Evolutionary conservation across 2,888 invertebrate species (phyloP).

Genomic region (Pammene aurita): DNA sequence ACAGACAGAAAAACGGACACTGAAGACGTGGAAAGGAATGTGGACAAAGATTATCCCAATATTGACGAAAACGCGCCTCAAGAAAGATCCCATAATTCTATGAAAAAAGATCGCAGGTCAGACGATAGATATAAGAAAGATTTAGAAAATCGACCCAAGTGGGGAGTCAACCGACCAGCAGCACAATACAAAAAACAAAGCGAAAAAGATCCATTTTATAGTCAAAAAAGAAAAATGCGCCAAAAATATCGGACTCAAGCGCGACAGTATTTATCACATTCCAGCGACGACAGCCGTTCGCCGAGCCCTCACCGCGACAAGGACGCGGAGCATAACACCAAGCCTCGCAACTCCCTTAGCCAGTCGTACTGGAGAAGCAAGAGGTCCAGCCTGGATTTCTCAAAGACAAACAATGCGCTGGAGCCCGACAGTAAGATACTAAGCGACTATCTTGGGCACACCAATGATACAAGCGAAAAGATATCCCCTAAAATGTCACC

Average conservation of each 20-base stretch:
- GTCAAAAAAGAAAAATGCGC: conserved; percentile 86
- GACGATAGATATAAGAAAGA: conserved; percentile 82
- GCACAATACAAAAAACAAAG: conserved; percentile 94
- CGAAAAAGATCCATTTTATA: conserved; percentile 93
- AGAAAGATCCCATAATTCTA: conserved; percentile 73
- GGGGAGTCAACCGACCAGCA: conserved; percentile 90
- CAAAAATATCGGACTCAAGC: conserved; percentile 85
- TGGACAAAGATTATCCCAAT: conserved; percentile 81
- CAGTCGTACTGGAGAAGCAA: conserved; percentile 81
- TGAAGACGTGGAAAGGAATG: conserved; percentile 66
- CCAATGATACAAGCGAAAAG: conserved; percentile 66
- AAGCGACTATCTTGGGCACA: conserved; percentile 73
- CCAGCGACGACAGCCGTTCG: conserved; percentile 85
- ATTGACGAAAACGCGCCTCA: conserved; percentile 80
- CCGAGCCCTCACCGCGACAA: conserved; percentile 78
- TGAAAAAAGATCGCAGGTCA: conserved; percentile 81
- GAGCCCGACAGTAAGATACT: conserved; percentile 67
- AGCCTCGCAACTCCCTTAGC: conserved; percentile 74
- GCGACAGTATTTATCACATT: conserved; percentile 81
- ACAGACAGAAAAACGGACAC: conserved; percentile 67
- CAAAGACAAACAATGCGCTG: conserved; percentile 61
- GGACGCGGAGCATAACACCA: conserved; percentile 64
- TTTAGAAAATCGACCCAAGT: conserved; percentile 87
- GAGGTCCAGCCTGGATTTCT: conserved; percentile 72
- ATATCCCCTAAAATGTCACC: conserved; percentile 71